These are phyloP conservation scores for Acanthosepion lycidas DNA, from an alignment of 2,888 invertebrate genomes.

Conservation along the genomic window DNA sequence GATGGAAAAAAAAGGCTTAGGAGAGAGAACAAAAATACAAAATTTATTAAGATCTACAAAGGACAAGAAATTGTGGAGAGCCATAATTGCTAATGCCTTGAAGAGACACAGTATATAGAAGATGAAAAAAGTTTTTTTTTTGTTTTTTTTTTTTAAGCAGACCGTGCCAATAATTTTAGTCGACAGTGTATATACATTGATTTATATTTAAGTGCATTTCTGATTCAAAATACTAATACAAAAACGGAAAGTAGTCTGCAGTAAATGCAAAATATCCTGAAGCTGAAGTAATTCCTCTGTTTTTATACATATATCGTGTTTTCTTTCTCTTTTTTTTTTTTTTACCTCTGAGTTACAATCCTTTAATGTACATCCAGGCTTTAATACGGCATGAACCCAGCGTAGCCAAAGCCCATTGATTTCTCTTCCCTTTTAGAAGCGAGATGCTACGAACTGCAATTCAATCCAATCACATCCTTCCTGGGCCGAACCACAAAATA, in stretches of 20 bases:
- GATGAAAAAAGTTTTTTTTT: no score
- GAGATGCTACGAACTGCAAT: not conserved
- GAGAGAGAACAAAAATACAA: no score
- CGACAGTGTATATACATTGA: not conserved
- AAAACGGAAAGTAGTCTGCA: not conserved
- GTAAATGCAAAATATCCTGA: not conserved
- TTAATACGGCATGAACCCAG: not conserved
- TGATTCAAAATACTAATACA: not conserved
- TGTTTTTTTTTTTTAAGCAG: no score
- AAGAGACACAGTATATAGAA: no score
- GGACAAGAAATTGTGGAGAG: no score
- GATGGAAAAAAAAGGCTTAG: no score
- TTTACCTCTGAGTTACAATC: not conserved
- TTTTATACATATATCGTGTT: not conserved
- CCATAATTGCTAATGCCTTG: no score
- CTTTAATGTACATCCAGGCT: constrained; percentile 21
- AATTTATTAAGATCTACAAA: no score
- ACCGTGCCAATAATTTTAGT: no score
- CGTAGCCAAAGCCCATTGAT: not conserved
- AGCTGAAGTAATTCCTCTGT: not conserved
- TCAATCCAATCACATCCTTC: not conserved
- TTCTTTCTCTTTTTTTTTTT: not conserved
- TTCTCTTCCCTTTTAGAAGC: not conserved
- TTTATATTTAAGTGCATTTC: not conserved
- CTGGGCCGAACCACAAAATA: not conserved